Conservation (phyloP, 2,888 invertebrate species). For the Halocaridina rubra region DNA sequence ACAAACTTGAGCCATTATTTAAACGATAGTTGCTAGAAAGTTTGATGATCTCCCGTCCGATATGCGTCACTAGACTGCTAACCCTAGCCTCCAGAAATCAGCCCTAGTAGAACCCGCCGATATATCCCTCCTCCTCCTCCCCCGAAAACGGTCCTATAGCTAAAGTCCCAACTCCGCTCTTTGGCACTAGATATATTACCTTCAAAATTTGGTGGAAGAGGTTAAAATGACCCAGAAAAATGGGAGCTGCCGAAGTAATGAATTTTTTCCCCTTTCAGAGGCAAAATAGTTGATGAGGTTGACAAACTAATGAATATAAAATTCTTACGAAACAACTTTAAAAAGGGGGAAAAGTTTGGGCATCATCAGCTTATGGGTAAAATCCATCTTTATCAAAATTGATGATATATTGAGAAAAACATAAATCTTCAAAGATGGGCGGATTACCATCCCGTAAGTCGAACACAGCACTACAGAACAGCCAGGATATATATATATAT, state of each 20-base stretch:
- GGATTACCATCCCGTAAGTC: no score
- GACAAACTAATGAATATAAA: neutral
- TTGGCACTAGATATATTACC: conserved; percentile 19
- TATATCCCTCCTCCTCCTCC: neutral
- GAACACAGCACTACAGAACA: no score
- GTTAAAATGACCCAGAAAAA: neutral
- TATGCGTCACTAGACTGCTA: conserved; percentile 25
- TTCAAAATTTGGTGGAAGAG: neutral
- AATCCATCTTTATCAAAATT: no score
- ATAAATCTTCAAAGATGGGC: no score
- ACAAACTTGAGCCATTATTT: conserved; percentile 60
- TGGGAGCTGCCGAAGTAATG: neutral
- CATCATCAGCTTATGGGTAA: no score
- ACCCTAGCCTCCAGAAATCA: neutral
- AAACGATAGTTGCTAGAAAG: conserved; percentile 56
- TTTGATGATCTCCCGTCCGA: conserved; percentile 53
- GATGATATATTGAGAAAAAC: no score
- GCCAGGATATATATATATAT: no score
- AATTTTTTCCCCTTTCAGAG: neutral
- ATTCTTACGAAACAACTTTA: neutral
- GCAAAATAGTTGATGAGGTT: neutral
- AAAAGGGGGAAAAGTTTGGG: neutral
- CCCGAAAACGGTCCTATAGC: no score
- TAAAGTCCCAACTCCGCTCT: neutral
- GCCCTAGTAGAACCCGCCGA: neutral